Percentiles rank a stretch among this genome's conserved stretches.
phyloP scores from a whole-genome alignment of 2,888 invertebrate species.

The Barypeithes pellucidus region DNA sequence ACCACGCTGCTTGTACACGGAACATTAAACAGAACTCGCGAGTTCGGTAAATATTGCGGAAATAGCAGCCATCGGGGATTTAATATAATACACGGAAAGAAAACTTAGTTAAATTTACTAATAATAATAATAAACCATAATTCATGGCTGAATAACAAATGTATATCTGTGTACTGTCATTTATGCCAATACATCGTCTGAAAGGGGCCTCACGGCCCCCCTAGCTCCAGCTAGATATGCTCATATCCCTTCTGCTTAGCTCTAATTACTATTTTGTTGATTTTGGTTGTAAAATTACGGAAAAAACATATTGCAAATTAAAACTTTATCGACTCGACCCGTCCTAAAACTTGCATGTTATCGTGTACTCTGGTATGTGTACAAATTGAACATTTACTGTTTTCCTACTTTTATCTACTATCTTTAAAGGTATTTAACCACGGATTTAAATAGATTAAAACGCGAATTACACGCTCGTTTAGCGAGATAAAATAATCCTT shows the following conservation, averaged over 20 bases:
- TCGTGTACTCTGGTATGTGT: constrained; percentile 4
- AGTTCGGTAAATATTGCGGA: constrained; percentile 21
- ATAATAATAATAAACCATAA: too few species aligned
- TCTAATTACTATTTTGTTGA: too few species aligned
- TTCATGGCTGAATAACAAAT: too few species aligned
- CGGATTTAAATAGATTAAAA: constrained; percentile 14
- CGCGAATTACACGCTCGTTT: not conserved
- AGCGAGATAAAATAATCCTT: not conserved
- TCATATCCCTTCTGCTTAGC: too few species aligned
- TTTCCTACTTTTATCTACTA: not conserved
- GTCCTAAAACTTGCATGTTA: constrained; percentile 2
- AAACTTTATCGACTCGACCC: constrained; percentile 6
- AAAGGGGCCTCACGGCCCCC: too few species aligned
- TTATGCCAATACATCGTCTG: too few species aligned
- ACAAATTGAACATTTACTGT: constrained; percentile 3
- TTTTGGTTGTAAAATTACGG: too few species aligned
- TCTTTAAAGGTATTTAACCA: not conserved
- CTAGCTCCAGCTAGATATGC: too few species aligned
- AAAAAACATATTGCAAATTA: too few species aligned
- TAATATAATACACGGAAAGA: too few species aligned
- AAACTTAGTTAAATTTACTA: too few species aligned
- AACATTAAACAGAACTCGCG: constrained; percentile 23
- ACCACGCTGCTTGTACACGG: not conserved
- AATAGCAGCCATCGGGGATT: constrained; percentile 6
- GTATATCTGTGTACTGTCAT: too few species aligned